Conservation (phyloP, 2,113 vertebrate species). For the Antigone vipio region DNA sequence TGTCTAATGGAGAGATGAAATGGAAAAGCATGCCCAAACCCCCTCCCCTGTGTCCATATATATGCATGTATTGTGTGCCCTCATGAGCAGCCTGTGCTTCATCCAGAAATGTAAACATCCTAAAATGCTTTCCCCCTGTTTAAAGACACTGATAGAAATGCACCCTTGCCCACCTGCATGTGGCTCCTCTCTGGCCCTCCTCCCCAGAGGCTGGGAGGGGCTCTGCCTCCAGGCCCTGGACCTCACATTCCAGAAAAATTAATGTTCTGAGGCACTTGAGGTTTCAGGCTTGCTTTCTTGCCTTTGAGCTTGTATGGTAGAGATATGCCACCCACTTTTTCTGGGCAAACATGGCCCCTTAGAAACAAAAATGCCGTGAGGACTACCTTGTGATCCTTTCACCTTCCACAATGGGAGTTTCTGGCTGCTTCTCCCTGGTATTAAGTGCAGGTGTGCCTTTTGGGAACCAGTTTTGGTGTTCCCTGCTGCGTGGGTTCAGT, state of each 20-base stretch:
- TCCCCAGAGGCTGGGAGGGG: neutral
- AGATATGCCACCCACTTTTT: neutral
- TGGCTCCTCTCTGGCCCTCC: neutral
- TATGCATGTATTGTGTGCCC: accelerated
- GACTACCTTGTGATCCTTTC: neutral
- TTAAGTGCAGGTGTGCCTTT: neutral
- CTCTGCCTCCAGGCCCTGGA: neutral
- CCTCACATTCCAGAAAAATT: neutral
- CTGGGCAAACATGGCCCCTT: neutral
- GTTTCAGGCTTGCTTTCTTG: neutral
- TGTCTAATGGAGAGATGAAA: neutral
- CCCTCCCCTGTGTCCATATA: neutral
- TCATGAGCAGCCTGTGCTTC: neutral
- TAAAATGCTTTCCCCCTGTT: neutral
- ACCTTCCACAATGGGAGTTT: neutral
- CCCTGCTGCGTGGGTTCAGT: neutral
- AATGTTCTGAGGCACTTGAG: neutral
- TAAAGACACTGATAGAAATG: neutral
- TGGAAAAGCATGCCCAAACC: neutral
- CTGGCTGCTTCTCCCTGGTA: neutral
- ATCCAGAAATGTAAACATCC: neutral
- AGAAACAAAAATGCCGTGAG: neutral
- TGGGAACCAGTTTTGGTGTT: neutral
- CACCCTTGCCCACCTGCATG: neutral
- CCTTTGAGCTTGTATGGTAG: neutral